Base-by-base conservation (phyloP, 2,888 invertebrate species). In the Sphaerophoria taeniata region DNA sequence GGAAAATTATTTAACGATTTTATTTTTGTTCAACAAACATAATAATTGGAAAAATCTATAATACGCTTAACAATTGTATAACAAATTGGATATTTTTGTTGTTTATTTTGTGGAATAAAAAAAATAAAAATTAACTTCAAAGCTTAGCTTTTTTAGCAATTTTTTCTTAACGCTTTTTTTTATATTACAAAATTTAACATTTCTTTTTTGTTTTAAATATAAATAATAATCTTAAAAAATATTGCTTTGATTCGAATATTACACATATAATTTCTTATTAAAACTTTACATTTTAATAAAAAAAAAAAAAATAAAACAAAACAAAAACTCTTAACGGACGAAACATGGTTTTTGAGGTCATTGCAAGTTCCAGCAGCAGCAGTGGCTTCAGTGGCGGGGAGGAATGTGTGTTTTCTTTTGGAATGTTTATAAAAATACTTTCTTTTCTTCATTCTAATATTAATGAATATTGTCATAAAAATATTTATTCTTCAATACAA, bases 271-370 rank as follows among this genome's bases (percentile, higher is more conserved):
- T 6, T 61, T 80, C 79, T 72, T 34, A 73, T 83, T 72, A 39
- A 78, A 60, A 63, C 31, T 80, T 76, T 79, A 79, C 60, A 71
- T 60, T 78, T 83, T 74, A 58, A 45, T 63, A 58, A 74, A 72
- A 39, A 39, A 71, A 71, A n/a, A n/a, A n/a, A n/a, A n/a, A n/a
- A n/a, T n/a, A n/a, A 67, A 69, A 58, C 5, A 58, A 67, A 70
- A 43, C 39, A 70, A 58, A 80, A 80, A 72, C 63, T 49, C 69
- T 85, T 80, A 80, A 80, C 85, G 85, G 85, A 85, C 85, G 85
- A 85, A 85, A 85, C 78, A 75, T 85, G 76, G 24, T 85, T 85
- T 85, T 76, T 80, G 85, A 85, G 85, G 85, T 85, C 85, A 73
- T 80, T 80, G 85, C 76, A 80, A 80, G 85, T 85, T 80, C 85